Percentiles rank a stretch among this genome's conserved stretches.
Conservation (phyloP, 2,113 vertebrate genomes). For the Macaca nemestrina region DNA sequence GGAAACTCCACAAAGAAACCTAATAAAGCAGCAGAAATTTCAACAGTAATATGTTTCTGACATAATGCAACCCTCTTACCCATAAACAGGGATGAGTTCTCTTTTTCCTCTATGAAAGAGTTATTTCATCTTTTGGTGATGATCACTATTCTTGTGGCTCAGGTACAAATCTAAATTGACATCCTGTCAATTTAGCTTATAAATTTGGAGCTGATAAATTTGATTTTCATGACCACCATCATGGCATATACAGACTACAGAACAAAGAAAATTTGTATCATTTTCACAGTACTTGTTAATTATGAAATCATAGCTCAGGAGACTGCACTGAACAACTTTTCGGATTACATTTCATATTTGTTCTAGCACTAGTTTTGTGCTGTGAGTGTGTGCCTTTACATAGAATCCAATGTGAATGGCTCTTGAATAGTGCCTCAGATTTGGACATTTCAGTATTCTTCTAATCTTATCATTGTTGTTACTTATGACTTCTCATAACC, state of each 20-base stretch:
- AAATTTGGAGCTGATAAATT: not conserved
- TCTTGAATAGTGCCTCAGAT: too few relatives aligned
- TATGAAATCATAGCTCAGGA: not conserved
- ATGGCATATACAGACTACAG: not conserved
- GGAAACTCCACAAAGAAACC: not conserved
- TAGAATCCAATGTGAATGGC: not conserved
- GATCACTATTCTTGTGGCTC: not conserved
- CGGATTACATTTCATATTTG: not conserved
- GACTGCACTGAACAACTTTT: not conserved
- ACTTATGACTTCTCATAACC: not conserved
- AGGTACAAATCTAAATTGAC: not conserved
- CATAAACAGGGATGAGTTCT: not conserved
- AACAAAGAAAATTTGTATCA: not conserved
- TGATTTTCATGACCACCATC: not conserved
- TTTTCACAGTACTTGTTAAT: not conserved
- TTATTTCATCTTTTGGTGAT: not conserved
- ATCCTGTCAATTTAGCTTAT: not conserved
- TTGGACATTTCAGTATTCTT: not conserved
- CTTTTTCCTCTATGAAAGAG: not conserved
- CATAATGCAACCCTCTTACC: not conserved
- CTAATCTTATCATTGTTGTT: not conserved
- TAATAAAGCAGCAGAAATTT: not conserved
- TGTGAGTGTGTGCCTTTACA: not conserved
- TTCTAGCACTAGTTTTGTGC: not conserved
- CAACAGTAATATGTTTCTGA: not conserved